Evolutionary conservation across 2,113 vertebrate species (phyloP).

Genomic region (Prinia subflava): DNA sequence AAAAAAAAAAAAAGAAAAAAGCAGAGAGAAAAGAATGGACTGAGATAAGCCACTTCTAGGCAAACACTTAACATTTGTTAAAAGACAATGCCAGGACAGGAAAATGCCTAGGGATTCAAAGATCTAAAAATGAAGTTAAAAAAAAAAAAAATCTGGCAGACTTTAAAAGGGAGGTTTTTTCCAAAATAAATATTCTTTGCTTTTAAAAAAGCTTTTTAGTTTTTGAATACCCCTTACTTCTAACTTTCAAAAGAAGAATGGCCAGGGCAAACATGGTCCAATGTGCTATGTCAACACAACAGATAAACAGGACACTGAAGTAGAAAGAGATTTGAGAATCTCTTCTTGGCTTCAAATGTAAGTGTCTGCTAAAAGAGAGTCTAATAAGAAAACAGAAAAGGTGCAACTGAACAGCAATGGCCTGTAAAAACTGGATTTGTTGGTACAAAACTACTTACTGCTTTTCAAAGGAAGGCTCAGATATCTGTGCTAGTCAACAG

Average conservation of each 20-base stretch:
- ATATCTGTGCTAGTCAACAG: not conserved
- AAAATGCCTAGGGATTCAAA: slow-evolving; percentile 29
- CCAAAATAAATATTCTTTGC: not conserved
- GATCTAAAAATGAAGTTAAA: not conserved
- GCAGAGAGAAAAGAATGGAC: not conserved
- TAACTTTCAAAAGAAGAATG: not conserved
- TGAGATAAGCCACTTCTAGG: slow-evolving; percentile 5
- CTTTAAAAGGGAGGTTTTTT: not conserved
- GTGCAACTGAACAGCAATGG: not conserved
- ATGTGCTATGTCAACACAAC: not conserved
- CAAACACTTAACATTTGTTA: slow-evolving; percentile 12
- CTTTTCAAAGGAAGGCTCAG: not conserved
- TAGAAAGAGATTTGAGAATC: not conserved
- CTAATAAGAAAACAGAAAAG: not conserved
- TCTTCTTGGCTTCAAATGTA: not conserved
- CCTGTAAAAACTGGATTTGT: not conserved
- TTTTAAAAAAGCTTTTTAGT: not conserved
- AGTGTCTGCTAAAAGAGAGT: not conserved
- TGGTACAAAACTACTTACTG: not conserved
- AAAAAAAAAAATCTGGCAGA: not conserved
- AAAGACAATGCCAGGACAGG: slow-evolving; percentile 19
- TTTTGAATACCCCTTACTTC: not conserved
- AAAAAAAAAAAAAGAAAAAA: not conserved
- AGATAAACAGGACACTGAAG: not conserved
- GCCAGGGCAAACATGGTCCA: not conserved